These are phyloP conservation scores for Microplitis deprimator DNA, from an alignment of 2,888 invertebrate genomes.

Conservation along the genomic window DNA sequence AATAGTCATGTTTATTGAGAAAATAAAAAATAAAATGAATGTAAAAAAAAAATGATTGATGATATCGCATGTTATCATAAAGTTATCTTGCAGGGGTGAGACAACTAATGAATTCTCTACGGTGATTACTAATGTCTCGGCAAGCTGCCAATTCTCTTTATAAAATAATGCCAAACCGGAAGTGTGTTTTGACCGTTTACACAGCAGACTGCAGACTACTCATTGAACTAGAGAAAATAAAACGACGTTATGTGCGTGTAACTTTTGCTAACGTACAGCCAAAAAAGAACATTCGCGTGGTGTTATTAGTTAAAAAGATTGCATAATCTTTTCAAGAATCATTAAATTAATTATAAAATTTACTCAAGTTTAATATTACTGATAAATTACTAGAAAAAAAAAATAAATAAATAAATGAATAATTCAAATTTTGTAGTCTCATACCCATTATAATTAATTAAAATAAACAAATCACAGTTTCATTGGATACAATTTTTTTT, in stretches of 20 bases:
- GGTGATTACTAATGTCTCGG: constrained; percentile 25
- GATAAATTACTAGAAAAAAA: not conserved
- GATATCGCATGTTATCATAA: not conserved
- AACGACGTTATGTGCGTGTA: not conserved
- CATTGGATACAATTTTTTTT: too few relatives aligned
- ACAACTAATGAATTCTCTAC: not conserved
- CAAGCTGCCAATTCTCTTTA: constrained; percentile 9
- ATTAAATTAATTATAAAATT: not conserved
- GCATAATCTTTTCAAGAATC: not conserved
- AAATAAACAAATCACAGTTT: too few relatives aligned
- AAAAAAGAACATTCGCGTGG: not conserved
- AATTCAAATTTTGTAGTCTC: too few relatives aligned
- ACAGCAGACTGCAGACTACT: not conserved
- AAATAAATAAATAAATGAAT: too few relatives aligned
- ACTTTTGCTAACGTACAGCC: not conserved
- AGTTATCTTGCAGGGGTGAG: not conserved
- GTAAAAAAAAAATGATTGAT: not conserved
- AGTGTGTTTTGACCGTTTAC: constrained; percentile 7
- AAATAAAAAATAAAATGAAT: not conserved
- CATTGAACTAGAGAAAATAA: constrained; percentile 15
- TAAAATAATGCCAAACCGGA: constrained; percentile 24
- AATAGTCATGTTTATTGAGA: not conserved
- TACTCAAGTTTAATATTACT: not conserved
- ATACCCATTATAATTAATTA: too few relatives aligned
- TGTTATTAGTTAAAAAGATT: not conserved